Conservation (phyloP, 2,888 invertebrate genomes). For the Schrankia costaestrigalis region DNA sequence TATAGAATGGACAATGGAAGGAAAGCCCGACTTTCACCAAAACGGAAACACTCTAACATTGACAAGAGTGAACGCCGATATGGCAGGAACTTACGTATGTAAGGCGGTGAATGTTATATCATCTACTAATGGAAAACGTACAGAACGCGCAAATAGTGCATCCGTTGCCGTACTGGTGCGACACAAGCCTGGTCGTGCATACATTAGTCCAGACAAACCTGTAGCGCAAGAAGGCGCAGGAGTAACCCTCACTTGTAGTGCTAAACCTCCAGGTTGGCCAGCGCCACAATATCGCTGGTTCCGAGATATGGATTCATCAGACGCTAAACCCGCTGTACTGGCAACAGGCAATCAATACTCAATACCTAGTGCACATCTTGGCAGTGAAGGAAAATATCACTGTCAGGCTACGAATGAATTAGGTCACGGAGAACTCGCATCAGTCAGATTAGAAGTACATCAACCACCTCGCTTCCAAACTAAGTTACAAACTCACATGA, state of each 20-base stretch:
- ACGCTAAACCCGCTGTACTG: constrained; percentile 83
- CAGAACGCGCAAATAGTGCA: constrained; percentile 89
- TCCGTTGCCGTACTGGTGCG: constrained; percentile 91
- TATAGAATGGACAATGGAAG: constrained; percentile 93
- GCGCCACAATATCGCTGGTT: constrained; percentile 95
- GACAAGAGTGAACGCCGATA: constrained; percentile 88
- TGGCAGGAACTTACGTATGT: constrained; percentile 94
- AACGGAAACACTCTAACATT: constrained; percentile 88
- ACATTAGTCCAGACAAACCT: constrained; percentile 90
- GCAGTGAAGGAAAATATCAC: constrained; percentile 93
- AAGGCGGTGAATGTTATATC: constrained; percentile 91
- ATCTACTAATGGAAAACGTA: constrained; percentile 85
- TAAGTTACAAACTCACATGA: constrained; percentile 90
- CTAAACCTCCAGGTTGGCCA: constrained; percentile 96
- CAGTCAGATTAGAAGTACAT: constrained; percentile 91
- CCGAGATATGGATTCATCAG: constrained; percentile 84
- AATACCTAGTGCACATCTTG: constrained; percentile 91
- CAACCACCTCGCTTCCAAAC: constrained; percentile 92
- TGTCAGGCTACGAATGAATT: constrained; percentile 95
- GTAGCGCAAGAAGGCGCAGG: constrained; percentile 91
- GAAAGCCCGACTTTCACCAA: constrained; percentile 91
- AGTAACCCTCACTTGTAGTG: constrained; percentile 91
- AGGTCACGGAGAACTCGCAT: constrained; percentile 91
- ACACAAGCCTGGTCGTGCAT: constrained; percentile 91
- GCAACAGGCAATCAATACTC: constrained; percentile 91